phyloP scores from a whole-genome alignment of 1,140 invertebrate species.

The Cheumatopsyche charites region DNA sequence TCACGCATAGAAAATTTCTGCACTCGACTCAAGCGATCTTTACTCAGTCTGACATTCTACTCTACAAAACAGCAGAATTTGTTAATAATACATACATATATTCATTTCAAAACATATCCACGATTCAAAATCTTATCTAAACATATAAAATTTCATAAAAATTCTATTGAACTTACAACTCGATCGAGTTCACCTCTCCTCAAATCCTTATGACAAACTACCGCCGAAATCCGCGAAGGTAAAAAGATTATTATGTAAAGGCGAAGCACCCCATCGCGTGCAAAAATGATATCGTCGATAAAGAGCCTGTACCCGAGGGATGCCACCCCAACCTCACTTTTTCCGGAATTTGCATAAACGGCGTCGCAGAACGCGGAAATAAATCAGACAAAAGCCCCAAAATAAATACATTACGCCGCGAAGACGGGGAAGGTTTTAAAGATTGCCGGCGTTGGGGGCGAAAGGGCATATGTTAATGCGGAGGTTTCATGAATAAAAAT shows the following conservation, averaged over 20 bases:
- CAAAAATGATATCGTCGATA: constrained; percentile 23
- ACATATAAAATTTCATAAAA: no score
- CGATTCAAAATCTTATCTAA: no score
- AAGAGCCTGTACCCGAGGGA: constrained; percentile 1
- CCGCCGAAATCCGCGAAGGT: neutral
- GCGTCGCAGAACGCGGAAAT: constrained; percentile 16
- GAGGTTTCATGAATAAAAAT: constrained; percentile 19
- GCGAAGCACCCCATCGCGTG: neutral
- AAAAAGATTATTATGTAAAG: constrained; percentile 27
- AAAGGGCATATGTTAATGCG: constrained; percentile 27
- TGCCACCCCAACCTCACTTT: neutral
- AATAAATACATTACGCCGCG: constrained; percentile 26
- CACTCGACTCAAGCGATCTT: no score
- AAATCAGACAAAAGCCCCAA: constrained; percentile 23
- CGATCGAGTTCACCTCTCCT: no score
- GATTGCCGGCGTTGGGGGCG: neutral
- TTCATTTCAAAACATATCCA: no score
- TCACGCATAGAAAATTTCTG: no score
- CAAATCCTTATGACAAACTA: no score
- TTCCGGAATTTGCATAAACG: constrained; percentile 29
- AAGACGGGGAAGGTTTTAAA: constrained; percentile 16
- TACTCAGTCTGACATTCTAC: no score
- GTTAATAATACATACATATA: no score
- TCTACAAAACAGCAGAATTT: no score
- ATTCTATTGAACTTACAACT: no score